Evolutionary conservation across 2,113 vertebrate genomes (phyloP).

Genomic region (Madoqua kirkii): DNA sequence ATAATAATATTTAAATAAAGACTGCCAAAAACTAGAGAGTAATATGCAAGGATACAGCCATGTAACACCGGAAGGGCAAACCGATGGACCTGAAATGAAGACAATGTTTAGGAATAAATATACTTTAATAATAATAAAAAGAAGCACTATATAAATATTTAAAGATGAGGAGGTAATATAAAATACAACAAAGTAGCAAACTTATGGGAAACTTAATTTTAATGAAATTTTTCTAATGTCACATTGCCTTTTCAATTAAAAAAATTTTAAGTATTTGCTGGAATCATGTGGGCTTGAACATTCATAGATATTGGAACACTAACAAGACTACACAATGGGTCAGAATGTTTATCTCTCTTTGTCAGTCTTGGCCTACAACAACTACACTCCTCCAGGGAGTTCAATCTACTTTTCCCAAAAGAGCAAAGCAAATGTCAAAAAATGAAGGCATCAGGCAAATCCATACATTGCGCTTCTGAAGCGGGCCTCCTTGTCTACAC

Average conservation of each 20-base stretch:
- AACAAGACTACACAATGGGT: neutral
- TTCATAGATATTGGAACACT: neutral
- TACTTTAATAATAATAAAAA: neutral
- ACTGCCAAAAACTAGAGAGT: neutral
- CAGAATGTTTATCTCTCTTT: neutral
- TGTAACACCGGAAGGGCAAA: slow-evolving; percentile 95
- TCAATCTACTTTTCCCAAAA: neutral
- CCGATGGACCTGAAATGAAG: slow-evolving; percentile 88
- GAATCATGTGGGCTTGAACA: neutral
- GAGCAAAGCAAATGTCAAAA: neutral
- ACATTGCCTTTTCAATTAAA: neutral
- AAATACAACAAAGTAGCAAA: neutral
- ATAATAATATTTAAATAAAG: neutral
- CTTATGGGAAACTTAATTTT: neutral
- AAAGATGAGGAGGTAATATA: neutral
- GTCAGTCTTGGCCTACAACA: neutral
- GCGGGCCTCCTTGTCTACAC: neutral
- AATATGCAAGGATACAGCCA: slow-evolving; percentile 93
- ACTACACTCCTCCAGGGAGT: neutral
- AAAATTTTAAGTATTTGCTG: neutral
- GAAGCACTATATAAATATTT: neutral
- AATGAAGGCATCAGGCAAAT: neutral
- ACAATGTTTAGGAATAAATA: neutral
- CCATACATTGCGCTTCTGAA: neutral
- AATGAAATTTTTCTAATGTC: neutral